A percentile compares a stretch with the other conserved stretches of the same genome.
These are phyloP conservation scores for Nemapogon koenigi DNA, from an alignment of 2,888 invertebrate genomes.

Conservation along the genomic window DNA sequence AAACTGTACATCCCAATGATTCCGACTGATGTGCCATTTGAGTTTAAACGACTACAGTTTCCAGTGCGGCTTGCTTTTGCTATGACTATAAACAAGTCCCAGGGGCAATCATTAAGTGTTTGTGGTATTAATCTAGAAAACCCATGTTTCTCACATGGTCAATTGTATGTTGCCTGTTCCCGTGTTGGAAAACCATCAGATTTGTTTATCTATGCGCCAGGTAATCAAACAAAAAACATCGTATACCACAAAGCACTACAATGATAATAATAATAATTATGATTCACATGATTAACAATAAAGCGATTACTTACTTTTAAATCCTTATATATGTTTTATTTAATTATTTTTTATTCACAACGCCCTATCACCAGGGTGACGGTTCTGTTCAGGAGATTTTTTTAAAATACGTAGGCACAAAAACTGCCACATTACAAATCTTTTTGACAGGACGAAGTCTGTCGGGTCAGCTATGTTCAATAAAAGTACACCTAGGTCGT, in stretches of 20 bases:
- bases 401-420: conserved; percentile 8
- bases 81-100: conserved; percentile 15
- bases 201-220: no score
- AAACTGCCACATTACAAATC: conserved; percentile 8
- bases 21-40: conserved; percentile 16
- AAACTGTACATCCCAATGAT: conserved; percentile 19
- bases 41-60: conserved; percentile 18
- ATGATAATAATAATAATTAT: not conserved
- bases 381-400: conserved; percentile 7
- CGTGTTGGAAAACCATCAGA: no score
- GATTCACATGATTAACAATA: not conserved
- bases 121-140: conserved; percentile 15
- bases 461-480: not conserved
- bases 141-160: conserved; percentile 15
- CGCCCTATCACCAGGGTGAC: conserved; percentile 8
- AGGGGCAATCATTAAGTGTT: conserved; percentile 15
- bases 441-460: conserved; percentile 3
- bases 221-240: no score
- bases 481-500: no score
- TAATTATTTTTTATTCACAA: conserved; percentile 9
- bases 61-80: conserved; percentile 14
- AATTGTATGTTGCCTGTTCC: conserved; percentile 14
- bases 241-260: not conserved
- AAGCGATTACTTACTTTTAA: not conserved
- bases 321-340: conserved; percentile 7